phyloP scores from a whole-genome alignment of 2,888 invertebrate species.

The Mechanitis mazaeus region DNA sequence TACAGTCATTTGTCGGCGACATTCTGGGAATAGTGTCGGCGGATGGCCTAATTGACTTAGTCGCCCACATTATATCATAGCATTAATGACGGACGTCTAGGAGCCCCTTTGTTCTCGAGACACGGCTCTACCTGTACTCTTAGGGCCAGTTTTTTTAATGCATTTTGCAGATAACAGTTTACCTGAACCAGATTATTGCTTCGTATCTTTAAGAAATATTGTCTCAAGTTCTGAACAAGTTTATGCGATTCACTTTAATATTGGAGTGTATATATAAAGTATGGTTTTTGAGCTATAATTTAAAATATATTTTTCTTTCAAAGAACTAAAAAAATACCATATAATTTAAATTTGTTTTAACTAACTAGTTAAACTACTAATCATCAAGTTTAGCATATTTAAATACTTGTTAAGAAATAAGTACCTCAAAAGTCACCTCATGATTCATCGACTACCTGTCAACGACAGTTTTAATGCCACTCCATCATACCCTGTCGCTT shows the following conservation, averaged over 20 bases:
- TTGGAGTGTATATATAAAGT: not conserved
- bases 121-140: conserved; percentile 67
- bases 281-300: not conserved
- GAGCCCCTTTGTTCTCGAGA: conserved; percentile 68
- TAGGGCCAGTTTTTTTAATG: conserved; percentile 36
- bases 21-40: conserved; percentile 74
- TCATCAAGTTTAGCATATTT: not conserved
- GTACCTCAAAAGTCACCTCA: conserved; percentile 28
- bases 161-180: conserved; percentile 37
- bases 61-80: conserved; percentile 72
- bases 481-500: conserved; percentile 61
- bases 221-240: conserved; percentile 45
- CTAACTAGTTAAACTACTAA: not conserved
- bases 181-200: conserved; percentile 50
- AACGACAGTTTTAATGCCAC: conserved; percentile 56
- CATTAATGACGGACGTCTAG: conserved; percentile 66
- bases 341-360: not conserved
- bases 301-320: not conserved
- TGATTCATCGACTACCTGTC: conserved; percentile 69
- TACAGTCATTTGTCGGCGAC: conserved; percentile 69
- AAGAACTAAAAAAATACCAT: not conserved
- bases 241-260: conserved; percentile 55
- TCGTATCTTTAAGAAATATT: conserved; percentile 49
- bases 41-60: conserved; percentile 75
- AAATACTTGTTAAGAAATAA: too few relatives aligned